Conservation (phyloP, 1,140 invertebrate species). For the Trinorchestia longiramus region DNA sequence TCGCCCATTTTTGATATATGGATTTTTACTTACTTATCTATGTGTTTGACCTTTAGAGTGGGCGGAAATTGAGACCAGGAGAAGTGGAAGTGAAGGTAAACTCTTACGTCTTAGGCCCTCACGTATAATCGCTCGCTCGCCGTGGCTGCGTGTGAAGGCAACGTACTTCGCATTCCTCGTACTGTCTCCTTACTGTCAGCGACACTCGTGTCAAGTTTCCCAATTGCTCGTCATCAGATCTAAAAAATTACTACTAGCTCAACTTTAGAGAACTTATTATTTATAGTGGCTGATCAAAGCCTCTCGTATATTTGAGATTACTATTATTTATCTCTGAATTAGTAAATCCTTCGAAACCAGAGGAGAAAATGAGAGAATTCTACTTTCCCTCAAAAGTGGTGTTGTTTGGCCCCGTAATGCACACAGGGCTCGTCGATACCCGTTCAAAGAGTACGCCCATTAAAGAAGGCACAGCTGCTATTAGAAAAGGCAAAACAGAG, state of each 20-base stretch:
- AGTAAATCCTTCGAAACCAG: background rate
- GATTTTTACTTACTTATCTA: slow-evolving; percentile 3
- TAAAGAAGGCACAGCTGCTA: too few species aligned
- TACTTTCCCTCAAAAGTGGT: too few species aligned
- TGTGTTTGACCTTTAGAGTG: slow-evolving; percentile 74
- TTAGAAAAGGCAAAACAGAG: background rate
- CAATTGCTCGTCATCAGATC: too few species aligned
- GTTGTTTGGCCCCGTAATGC: too few species aligned
- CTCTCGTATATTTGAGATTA: background rate
- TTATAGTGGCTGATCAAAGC: background rate
- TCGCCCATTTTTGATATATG: slow-evolving; percentile 12
- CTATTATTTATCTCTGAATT: background rate
- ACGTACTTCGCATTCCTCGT: background rate
- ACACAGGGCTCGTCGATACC: too few species aligned
- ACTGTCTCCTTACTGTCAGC: background rate
- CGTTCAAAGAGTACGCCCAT: too few species aligned
- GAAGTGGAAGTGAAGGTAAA: slow-evolving; percentile 92
- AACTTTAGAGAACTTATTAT: too few species aligned
- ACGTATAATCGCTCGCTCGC: background rate
- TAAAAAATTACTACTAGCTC: too few species aligned
- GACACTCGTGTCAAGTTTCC: too few species aligned
- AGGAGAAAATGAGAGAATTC: background rate
- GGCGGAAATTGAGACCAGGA: slow-evolving; percentile 90
- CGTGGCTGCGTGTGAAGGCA: background rate
- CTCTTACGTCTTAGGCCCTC: slow-evolving; percentile 67